Conservation (phyloP, 2,113 vertebrate species). For the Mustela nigripes region DNA sequence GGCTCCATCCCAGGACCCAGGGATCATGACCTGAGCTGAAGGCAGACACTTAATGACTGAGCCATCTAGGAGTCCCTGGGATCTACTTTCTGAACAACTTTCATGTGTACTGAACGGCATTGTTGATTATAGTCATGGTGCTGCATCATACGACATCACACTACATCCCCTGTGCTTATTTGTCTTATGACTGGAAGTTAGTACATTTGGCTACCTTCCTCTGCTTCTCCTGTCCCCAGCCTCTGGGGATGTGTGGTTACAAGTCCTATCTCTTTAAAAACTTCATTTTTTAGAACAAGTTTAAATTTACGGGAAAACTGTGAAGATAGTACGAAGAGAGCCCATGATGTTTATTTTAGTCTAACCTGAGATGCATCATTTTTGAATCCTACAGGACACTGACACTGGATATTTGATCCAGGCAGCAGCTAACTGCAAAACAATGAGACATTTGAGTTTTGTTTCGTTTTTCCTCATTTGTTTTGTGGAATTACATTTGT, state of each 20-base stretch:
- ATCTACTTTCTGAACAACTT: neutral
- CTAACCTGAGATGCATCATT: neutral
- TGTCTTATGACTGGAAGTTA: neutral
- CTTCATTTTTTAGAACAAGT: neutral
- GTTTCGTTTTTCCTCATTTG: neutral
- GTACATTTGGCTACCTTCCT: neutral
- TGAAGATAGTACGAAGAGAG: neutral
- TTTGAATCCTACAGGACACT: neutral
- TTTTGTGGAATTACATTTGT: neutral
- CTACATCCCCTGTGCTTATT: neutral
- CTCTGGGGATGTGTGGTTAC: neutral
- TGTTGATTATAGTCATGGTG: neutral
- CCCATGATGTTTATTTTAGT: neutral
- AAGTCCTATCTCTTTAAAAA: neutral
- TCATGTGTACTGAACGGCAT: neutral
- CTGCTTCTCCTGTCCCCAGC: neutral
- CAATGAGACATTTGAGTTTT: neutral
- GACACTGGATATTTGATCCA: neutral
- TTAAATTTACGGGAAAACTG: neutral
- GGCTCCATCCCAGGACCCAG: neutral
- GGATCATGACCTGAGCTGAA: neutral
- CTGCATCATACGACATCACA: too few relatives aligned
- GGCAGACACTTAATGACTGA: neutral
- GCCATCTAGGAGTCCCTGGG: neutral
- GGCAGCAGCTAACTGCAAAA: neutral